These are phyloP conservation scores for Hoplostethus mediterraneus DNA, from an alignment of 2,797 vertebrate species.

Conservation along the genomic window DNA sequence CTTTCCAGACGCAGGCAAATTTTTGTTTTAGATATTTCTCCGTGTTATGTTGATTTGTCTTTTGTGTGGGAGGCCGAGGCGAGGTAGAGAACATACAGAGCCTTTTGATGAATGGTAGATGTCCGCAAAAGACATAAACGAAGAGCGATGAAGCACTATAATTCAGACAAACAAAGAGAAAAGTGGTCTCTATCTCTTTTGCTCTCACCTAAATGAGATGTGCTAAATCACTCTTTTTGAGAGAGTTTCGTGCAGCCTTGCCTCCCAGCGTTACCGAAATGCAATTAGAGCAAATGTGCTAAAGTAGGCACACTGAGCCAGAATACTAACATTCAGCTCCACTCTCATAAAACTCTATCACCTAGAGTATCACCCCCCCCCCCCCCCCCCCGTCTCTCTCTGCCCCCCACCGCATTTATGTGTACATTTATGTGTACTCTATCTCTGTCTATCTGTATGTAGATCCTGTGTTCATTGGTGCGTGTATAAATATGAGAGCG, in stretches of 20 bases:
- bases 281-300: conserved; percentile 69
- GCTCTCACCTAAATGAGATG: conserved; percentile 57
- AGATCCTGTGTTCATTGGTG: not conserved
- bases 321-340: conserved; percentile 18
- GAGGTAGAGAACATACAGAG: conserved; percentile 5
- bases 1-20: conserved; percentile 4
- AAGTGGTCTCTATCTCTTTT: conserved; percentile 30
- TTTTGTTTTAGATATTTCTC: conserved; percentile 24
- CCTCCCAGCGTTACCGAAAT: conserved; percentile 53
- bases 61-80: conserved; percentile 44
- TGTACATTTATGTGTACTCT: not conserved
- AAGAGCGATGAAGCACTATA: conserved; percentile 51
- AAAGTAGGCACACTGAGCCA: conserved; percentile 48
- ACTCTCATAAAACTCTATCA: conserved; percentile 8
- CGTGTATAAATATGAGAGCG: not conserved
- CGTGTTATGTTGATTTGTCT: conserved; percentile 31
- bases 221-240: conserved; percentile 63
- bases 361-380: too few species aligned
- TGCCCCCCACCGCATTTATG: not conserved
- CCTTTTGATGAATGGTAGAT: conserved; percentile 47
- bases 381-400: not conserved
- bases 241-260: conserved; percentile 41
- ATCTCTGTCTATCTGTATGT: not conserved
- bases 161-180: conserved; percentile 45
- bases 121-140: conserved; percentile 44